Evolutionary conservation across 2,888 invertebrate genomes (phyloP), one percentile per base, ranked within the genome.

Genomic region (Volucella zonaria): DNA sequence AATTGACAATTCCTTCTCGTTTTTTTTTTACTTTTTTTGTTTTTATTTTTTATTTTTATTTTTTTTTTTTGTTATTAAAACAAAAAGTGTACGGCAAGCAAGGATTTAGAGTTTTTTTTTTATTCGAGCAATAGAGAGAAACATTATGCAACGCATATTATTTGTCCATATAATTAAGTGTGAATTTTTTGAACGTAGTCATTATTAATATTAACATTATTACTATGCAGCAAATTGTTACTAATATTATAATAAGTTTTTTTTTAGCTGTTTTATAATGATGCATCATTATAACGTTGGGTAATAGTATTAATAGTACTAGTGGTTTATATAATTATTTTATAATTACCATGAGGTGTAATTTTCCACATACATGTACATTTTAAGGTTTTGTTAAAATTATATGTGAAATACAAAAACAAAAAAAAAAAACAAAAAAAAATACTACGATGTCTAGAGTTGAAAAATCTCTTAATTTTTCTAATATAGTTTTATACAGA

Each of bases 121-220:
- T 31, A 6, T 31, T 31, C 6, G 62, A 71, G 43, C 45, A 61
- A 61, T 40, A 70, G 40, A 68, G 52, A 49, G 56, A 43, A 77
- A 49, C 43, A 49, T 71, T 68, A 77, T 67, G 42, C 47, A 75
- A 75, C 79, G 79, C 64, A 83, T 66, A 83, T 79, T 75, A 62
- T 79, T 79, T 83, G 83, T 83, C 83, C 83, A 83, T 83, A 79
- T 70, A 70, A 79, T 74, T 74, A 78, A 78, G 78, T 78, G 79
- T 79, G 83, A 79, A 79, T 79, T 79, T 79, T 70, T 31, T 31
- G 70, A 83, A 75, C 75, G 79, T 79, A 83, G 79, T 79, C 79
- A 79, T 83, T 74, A 75, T 77, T 67, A 67, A 70, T 66, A 70
- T 83, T 79, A 79, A 83, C 68, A 64, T 52, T 64, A 74, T 81